These are phyloP conservation scores for Petrolisthes cinctipes DNA, from an alignment of 2,888 invertebrate genomes.

Conservation along the genomic window DNA sequence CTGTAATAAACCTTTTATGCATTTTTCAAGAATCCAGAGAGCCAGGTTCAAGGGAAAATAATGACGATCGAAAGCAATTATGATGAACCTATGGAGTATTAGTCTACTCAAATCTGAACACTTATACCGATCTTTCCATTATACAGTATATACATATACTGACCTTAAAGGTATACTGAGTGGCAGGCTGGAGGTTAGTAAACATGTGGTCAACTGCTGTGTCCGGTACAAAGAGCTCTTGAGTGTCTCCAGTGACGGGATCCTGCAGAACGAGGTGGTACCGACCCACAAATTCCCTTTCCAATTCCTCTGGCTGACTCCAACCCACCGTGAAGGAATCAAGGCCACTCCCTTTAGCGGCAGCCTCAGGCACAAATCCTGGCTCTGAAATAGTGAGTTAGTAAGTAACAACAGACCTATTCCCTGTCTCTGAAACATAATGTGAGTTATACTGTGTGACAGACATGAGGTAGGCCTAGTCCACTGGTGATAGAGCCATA, in stretches of 20 bases:
- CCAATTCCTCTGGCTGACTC: slow-evolving; percentile 70
- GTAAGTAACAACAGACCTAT: no score
- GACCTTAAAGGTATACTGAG: slow-evolving; percentile 62
- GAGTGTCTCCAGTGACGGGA: slow-evolving; percentile 52
- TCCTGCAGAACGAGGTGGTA: slow-evolving; percentile 59
- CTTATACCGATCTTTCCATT: no score
- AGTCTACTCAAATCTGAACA: no score
- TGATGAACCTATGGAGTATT: no score
- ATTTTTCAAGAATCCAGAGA: no score
- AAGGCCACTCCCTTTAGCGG: slow-evolving; percentile 78
- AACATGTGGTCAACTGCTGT: slow-evolving; percentile 53
- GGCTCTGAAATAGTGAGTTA: slow-evolving; percentile 74
- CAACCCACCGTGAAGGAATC: slow-evolving; percentile 87
- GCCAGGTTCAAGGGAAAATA: no score
- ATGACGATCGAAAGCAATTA: no score
- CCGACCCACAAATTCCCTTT: slow-evolving; percentile 44
- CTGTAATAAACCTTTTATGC: no score
- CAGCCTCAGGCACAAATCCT: slow-evolving; percentile 82
- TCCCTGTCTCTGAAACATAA: no score
- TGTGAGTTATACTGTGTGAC: no score
- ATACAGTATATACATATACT: slow-evolving; percentile 5
- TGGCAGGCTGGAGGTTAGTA: slow-evolving; percentile 57
- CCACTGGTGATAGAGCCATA: no score
- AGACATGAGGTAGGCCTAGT: no score
- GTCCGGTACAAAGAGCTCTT: slow-evolving; percentile 42